phyloP scores from a whole-genome alignment of 2,888 invertebrate genomes.

The Maniola hyperantus region DNA sequence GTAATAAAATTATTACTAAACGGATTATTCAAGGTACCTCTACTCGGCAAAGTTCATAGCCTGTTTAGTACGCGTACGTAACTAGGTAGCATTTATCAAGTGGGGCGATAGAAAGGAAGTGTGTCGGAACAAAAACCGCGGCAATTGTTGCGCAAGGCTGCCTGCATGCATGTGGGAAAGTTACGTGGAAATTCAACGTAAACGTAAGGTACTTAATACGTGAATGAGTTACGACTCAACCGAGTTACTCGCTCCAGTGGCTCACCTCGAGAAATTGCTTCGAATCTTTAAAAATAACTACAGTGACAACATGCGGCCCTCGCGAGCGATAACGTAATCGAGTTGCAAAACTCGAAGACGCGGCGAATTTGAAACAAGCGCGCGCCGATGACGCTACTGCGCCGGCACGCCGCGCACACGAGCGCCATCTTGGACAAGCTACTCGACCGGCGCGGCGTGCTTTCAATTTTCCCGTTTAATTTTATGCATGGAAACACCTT shows the following conservation, averaged over 20 bases:
- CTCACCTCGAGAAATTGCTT: conserved; percentile 50
- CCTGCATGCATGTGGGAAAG: conserved; percentile 69
- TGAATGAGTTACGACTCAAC: conserved; percentile 31
- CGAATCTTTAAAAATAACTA: conserved; percentile 76
- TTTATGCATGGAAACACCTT: conserved; percentile 29
- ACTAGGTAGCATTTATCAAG: conserved; percentile 30
- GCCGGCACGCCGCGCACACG: conserved; percentile 77
- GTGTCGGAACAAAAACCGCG: conserved; percentile 72
- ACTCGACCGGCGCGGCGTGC: conserved; percentile 74
- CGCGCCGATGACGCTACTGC: conserved; percentile 68
- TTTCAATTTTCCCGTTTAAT: conserved; percentile 50
- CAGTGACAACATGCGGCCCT: conserved; percentile 77
- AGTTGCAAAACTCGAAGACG: conserved; percentile 72
- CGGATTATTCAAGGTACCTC: conserved; percentile 22
- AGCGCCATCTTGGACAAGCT: conserved; percentile 75
- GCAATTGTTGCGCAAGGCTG: conserved; percentile 73
- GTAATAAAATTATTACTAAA: conserved; percentile 22
- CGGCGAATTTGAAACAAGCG: conserved; percentile 71
- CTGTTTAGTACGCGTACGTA: conserved; percentile 28
- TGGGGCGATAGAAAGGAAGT: conserved; percentile 66
- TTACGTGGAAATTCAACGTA: conserved; percentile 70
- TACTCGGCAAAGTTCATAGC: conserved; percentile 23
- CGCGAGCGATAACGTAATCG: conserved; percentile 72
- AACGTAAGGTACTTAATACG: conserved; percentile 54
- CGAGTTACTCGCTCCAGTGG: conserved; percentile 62